Evolutionary conservation across 1,140 invertebrate species (phyloP), one percentile per base, ranked within the genome.

Genomic region (Aphelenchoides besseyi): DNA sequence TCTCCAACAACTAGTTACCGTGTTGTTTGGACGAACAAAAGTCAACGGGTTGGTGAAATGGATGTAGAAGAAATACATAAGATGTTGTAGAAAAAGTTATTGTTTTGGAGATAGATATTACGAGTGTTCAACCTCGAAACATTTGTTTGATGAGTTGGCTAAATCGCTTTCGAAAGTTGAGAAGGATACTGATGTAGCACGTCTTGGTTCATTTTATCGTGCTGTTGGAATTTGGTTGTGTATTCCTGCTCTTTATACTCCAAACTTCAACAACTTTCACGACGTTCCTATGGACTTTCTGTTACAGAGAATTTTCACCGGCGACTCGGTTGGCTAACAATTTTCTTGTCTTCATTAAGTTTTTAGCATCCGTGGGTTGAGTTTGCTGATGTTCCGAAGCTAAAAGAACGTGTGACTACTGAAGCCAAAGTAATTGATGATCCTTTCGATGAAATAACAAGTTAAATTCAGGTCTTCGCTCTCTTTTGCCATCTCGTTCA

Each of bases 351-450:
- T 37, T n/a, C n/a, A n/a, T n/a, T n/a, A n/a, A n/a, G n/a, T n/a
- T n/a, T 77, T 75, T 28, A 75, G 62, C 72, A 79, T 37, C 30
- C 69, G 23, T 77, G 76, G 76, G 36, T 53, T 2, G 77, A 77
- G 23, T 79, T 78, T 23, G 33, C 79, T 28, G 68, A 76, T 62
- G 29, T 72, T 18, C n/a, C n/a, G 18, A 26, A 69, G 18, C 8
- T 76, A 30, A 8, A 61, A 5, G 26, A 70, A 32, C 18, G 16
- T 12, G 55, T 53, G 18, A 52, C 9, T 16, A 26, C 30, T 16
- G 29, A 70, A 70, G 18, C 32, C n/a, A 70, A 70, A 3, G 69
- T 71, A 36, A 72, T 23, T 12, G n/a, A 12, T 32, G 12, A 8
- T n/a, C 37, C 5, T 5, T 1, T 1, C 23, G 1, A 2, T 2